These are phyloP conservation scores for Urosaurus nigricauda DNA, from an alignment of 2,797 vertebrate species.

Conservation along the genomic window DNA sequence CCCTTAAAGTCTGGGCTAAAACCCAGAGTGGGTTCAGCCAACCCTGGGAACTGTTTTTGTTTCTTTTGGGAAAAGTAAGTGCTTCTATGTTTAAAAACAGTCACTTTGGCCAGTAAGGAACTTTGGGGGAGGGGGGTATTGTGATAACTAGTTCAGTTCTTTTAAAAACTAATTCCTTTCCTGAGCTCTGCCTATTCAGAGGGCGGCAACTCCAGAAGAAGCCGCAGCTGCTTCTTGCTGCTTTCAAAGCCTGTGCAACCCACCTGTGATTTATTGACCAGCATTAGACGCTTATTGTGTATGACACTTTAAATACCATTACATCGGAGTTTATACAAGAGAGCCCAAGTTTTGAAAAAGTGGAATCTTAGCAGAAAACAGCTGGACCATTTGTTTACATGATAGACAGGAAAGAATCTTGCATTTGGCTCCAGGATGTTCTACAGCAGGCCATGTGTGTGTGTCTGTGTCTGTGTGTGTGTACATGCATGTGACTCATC, in stretches of 20 bases:
- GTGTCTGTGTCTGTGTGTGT: neutral
- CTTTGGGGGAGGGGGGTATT: constrained; percentile 23
- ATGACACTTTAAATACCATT: constrained; percentile 90
- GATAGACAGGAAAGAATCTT: constrained; percentile 85
- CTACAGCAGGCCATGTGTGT: constrained; percentile 57
- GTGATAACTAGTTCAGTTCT: neutral
- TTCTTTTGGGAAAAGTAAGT: neutral
- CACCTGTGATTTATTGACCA: constrained; percentile 86
- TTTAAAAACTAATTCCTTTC: neutral
- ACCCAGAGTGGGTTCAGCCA: too few species aligned
- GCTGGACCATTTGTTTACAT: constrained; percentile 87
- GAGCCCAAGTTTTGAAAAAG: constrained; percentile 87
- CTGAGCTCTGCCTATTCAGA: constrained; percentile 73
- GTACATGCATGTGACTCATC: neutral
- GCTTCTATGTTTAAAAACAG: neutral
- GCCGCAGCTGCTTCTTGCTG: constrained; percentile 84
- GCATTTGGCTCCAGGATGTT: constrained; percentile 82
- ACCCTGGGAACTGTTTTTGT: neutral
- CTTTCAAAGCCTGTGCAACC: constrained; percentile 80
- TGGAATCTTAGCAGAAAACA: constrained; percentile 85
- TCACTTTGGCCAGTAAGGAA: neutral
- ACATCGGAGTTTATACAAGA: constrained; percentile 88
- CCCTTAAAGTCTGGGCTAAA: too few species aligned
- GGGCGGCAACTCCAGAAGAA: constrained; percentile 81
- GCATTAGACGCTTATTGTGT: constrained; percentile 87